Percentiles rank a stretch among this genome's conserved stretches.
Evolutionary conservation across 2,113 vertebrate species (phyloP).

Genomic region (Hippocampus abdominalis): DNA sequence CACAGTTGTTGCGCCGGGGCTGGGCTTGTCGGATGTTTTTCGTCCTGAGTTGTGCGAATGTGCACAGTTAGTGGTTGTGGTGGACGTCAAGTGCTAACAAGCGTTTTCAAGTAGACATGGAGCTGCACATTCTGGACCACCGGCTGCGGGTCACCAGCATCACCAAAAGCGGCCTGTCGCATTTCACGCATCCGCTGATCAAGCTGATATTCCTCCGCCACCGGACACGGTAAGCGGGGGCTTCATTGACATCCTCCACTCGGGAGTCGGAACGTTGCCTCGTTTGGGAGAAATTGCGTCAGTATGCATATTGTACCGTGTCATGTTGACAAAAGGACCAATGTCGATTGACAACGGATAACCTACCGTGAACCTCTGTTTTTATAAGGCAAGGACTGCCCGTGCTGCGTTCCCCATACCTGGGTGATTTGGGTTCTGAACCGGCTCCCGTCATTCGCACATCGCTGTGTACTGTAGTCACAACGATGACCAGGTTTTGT

Average conservation of each 20-base stretch:
- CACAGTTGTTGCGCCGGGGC: conserved; percentile 29
- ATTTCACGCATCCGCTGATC: conserved; percentile 75
- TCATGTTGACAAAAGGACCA: not conserved
- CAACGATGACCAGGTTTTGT: not conserved
- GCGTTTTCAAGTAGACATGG: conserved; percentile 54
- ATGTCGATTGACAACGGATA: not conserved
- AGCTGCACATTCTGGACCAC: conserved; percentile 79
- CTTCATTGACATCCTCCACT: not conserved
- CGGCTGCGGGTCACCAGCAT: conserved; percentile 76
- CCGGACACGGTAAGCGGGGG: conserved; percentile 70
- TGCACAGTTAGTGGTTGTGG: not conserved
- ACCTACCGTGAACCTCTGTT: not conserved
- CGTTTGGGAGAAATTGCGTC: not conserved
- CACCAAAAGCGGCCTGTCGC: conserved; percentile 68
- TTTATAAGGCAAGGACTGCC: not conserved
- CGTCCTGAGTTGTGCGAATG: not conserved
- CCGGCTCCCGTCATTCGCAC: not conserved
- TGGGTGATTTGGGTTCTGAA: not conserved
- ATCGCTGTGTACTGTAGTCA: not conserved
- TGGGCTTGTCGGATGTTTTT: conserved; percentile 50
- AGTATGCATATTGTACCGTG: not conserved
- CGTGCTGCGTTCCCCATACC: not conserved
- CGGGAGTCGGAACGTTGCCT: no score
- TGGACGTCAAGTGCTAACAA: not conserved
- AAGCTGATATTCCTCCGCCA: conserved; percentile 78